These are phyloP conservation scores for Drosophila ficusphila DNA, from an alignment of 1,140 invertebrate genomes.

Conservation along the genomic window DNA sequence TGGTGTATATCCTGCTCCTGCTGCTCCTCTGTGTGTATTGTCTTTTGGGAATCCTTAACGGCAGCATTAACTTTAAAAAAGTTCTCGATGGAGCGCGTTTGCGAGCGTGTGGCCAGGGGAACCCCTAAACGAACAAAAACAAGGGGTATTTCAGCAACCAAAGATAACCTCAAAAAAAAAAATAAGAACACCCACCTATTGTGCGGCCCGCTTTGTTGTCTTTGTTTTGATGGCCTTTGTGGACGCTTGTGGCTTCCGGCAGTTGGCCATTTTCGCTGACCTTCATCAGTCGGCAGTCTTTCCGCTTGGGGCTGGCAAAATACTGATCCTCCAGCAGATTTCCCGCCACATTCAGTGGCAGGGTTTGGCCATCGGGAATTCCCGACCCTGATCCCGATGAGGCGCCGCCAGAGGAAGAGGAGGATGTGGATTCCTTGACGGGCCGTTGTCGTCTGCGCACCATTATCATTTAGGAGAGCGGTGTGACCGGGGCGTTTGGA, in stretches of 20 bases:
- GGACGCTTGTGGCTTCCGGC: slow-evolving; percentile 30
- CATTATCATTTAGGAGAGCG: slow-evolving; percentile 60
- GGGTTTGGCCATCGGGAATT: slow-evolving; percentile 12
- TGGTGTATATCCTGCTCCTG: no score
- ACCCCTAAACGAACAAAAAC: slow-evolving; percentile 51
- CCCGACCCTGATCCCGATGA: slow-evolving; percentile 6
- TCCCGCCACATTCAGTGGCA: slow-evolving; percentile 42
- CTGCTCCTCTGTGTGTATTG: slow-evolving; percentile 15
- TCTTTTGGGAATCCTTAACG: slow-evolving; percentile 36
- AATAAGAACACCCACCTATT: slow-evolving; percentile 61
- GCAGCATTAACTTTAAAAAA: slow-evolving; percentile 75
- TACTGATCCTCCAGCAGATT: slow-evolving; percentile 77
- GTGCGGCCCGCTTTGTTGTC: slow-evolving; percentile 55
- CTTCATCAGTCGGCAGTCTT: slow-evolving; percentile 82
- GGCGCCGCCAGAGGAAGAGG: slow-evolving; percentile 24
- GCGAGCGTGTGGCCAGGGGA: slow-evolving; percentile 75
- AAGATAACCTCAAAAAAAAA: slow-evolving; percentile 70
- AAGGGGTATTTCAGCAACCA: not conserved
- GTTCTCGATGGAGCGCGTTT: slow-evolving; percentile 80
- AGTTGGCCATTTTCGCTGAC: slow-evolving; percentile 58
- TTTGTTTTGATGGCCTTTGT: slow-evolving; percentile 42
- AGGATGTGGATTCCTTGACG: slow-evolving; percentile 53
- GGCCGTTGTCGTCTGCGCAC: slow-evolving; percentile 67
- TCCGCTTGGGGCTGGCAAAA: slow-evolving; percentile 83
- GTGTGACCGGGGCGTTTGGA: no score